Conservation (phyloP, 2,113 vertebrate species). For the Potamarius usumacintae region DNA sequence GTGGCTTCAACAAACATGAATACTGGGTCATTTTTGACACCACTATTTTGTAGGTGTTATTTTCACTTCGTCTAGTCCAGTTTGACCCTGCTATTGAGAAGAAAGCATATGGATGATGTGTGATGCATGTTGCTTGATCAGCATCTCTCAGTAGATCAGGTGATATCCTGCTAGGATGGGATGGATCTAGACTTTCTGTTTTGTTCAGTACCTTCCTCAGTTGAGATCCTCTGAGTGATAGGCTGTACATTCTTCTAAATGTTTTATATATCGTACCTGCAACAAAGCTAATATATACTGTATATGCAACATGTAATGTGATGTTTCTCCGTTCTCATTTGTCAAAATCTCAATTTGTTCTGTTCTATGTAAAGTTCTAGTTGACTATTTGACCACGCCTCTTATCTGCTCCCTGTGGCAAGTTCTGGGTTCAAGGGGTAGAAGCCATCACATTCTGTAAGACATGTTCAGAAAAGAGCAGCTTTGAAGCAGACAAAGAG, state of each 20-base stretch:
- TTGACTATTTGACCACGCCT: not conserved
- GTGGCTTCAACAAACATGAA: not conserved
- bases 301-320: no score
- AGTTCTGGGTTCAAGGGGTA: not conserved
- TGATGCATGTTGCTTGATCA: not conserved
- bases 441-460: not conserved
- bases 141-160: not conserved
- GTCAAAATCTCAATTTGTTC: not conserved
- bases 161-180: not conserved
- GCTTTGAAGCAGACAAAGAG: not conserved
- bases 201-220: not conserved
- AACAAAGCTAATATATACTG: not conserved
- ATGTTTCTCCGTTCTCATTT: not conserved
- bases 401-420: not conserved
- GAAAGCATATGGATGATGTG: not conserved
- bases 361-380: not conserved
- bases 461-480: not conserved
- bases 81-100: not conserved
- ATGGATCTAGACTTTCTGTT: not conserved
- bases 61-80: no score
- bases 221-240: no score
- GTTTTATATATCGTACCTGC: not conserved
- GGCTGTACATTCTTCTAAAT: not conserved
- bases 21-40: no score
- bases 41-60: no score